Conservation (phyloP, 2,113 vertebrate genomes). For the Lichenostomus cassidix region DNA sequence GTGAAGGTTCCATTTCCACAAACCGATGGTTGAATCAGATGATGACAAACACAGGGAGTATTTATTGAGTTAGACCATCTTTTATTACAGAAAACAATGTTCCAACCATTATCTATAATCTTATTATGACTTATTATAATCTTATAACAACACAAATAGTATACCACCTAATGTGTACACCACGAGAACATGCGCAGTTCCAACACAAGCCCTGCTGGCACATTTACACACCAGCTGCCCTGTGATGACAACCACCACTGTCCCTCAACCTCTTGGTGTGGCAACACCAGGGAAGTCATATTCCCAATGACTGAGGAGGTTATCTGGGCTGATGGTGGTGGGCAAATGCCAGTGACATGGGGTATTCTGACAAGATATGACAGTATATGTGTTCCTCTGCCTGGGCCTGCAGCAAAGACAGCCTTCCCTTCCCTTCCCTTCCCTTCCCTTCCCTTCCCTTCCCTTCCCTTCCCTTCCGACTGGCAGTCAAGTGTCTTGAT, state of each 20-base stretch:
- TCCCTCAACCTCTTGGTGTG: accelerated
- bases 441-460: neutral
- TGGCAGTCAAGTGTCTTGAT: neutral
- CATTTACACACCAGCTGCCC: neutral
- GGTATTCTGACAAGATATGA: neutral
- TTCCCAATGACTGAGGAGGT: neutral
- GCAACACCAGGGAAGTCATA: neutral
- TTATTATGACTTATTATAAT: neutral
- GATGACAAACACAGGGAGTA: neutral
- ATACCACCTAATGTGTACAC: neutral
- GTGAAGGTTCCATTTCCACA: neutral
- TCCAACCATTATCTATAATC: neutral
- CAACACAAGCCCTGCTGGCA: neutral
- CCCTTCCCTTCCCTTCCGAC: neutral
- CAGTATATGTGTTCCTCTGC: neutral
- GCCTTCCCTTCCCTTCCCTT: too few species aligned
- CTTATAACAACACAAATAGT: neutral
- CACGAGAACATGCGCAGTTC: neutral
- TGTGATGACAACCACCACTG: neutral
- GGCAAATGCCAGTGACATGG: neutral
- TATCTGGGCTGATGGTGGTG: neutral
- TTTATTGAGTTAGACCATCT: conserved; percentile 7
- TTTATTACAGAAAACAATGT: conserved; percentile 7
- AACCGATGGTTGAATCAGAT: neutral
- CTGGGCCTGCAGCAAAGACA: neutral